Base-by-base conservation (phyloP, 2,113 vertebrate species). In the Oreotrochilus melanogaster region DNA sequence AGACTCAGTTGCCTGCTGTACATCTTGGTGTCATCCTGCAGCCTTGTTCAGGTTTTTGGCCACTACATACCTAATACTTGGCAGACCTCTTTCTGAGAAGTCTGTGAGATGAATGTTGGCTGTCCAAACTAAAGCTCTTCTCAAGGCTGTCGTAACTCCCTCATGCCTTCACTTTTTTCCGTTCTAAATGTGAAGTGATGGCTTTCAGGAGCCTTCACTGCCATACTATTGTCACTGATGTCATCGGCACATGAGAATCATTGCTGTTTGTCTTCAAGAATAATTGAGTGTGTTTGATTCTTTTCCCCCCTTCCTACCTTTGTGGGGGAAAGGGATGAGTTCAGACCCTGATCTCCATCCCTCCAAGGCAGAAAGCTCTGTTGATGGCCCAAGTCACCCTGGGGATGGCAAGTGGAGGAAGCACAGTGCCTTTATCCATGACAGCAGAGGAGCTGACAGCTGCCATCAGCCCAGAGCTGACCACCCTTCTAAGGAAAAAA, bases 171-270 rank as follows among this genome's bases (percentile, higher is more conserved):
- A 25, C 14, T 86, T 48, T 76, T 66, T 39, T 70, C 27, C 27
- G 47, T 19, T 74, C 71, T 25, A 47, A 91, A 67, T 28, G 31
- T 2, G 3, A 84, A 78, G 37, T 2, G 21, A 12, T 73, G 51
- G 50, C 67, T 75, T 83, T 90, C 27, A 21, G n/a, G 33, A 56
- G 11, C 33, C 45, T 69, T 73, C 53, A 10, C 15, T 48, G 53
- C 23, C 8, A 0, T 47, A 39, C 28, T 5, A 0, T 43, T 51
- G 16, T 54, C 73, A 51, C 18, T 37, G 33, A 47, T 12, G 19
- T 18, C 50, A 54, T 54, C 0, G 0, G 14, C 5, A 0, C 27
- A 11, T 19, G 66, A 82, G 18, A 22, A n/a, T 45, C 2, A 0
- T 53, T 72, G 45, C 54, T 61, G 19, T 19, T 66, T 73, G 50